Conservation (phyloP, 2,888 invertebrate species). For the Notodonta ziczac region DNA sequence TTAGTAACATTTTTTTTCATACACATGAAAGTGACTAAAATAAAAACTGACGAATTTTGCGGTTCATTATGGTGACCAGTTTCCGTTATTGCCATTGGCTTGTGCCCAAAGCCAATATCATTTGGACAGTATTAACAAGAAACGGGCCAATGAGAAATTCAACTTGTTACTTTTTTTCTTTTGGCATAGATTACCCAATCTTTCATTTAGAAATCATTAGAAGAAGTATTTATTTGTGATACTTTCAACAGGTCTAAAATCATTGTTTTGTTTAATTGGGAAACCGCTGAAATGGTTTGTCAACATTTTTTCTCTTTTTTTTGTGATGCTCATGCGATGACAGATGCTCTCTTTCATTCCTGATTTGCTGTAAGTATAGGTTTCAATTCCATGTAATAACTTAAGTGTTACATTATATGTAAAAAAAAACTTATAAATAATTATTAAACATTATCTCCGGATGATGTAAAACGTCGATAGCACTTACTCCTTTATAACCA, state of each 20-base stretch:
- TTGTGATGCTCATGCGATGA: background rate
- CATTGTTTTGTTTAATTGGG: background rate
- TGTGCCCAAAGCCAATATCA: conserved; percentile 41
- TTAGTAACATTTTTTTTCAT: background rate
- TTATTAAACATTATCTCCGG: background rate
- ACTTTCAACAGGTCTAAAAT: background rate
- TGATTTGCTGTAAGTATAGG: background rate
- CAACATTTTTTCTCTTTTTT: background rate
- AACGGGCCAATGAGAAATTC: conserved; percentile 13
- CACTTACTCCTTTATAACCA: background rate
- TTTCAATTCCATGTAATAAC: no score
- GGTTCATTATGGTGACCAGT: conserved; percentile 19
- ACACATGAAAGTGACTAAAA: background rate
- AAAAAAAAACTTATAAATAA: no score
- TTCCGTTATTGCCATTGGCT: conserved; percentile 35
- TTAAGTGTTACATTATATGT: no score
- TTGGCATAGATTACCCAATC: conserved; percentile 16
- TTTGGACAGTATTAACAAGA: conserved; percentile 22
- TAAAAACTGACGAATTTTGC: conserved; percentile 5
- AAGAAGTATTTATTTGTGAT: conserved; percentile 4
- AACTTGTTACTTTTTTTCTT: conserved; percentile 4
- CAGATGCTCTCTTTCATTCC: background rate
- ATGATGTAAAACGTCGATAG: background rate
- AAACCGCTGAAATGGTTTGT: background rate
- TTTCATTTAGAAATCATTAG: conserved; percentile 3